Base-by-base conservation (phyloP, 1,140 invertebrate genomes). In the Zaprionus vittiger region DNA sequence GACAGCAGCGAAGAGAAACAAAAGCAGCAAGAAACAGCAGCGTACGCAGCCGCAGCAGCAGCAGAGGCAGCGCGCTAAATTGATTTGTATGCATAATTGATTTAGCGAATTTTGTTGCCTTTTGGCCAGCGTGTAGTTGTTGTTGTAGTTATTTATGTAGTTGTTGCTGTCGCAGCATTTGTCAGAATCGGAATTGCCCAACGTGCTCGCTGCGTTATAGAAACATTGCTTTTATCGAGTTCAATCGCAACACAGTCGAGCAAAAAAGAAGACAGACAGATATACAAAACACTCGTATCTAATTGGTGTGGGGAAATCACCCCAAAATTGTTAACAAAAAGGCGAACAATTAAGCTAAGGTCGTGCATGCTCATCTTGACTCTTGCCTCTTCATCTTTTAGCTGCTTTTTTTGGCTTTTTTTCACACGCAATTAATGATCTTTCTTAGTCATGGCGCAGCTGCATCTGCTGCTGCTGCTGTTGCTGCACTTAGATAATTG, bases 1-100 rank as follows among this genome's bases (percentile, higher is more conserved):
- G 57, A 37, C 34, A 17, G 34, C 38, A 28, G 38, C 38, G 20
- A 20, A 81, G 67, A 55, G 57, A 60, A 79, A 59, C 63, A 69
- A 52, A 63, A 61, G 64, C n/a, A 49, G 15, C 28, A 24, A 41
- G 59, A 73, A 68, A 56, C 20, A 77, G 73, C 65, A 73, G 68
- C 67, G 66, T 71, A 61, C 24, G 26, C 26, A 7, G 6, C 26
- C 5, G 26, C 26, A 28, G 31, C 31, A 34, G 9, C 31, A 34
- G 67, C 72, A 74, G 41, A 6, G 38, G 15, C 38, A 41, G 15
- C 38, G 38, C 57, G 41, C 71, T 52, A 71, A 86, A 83, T 73
- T 87, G 68, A 77, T 79, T 79, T 89, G 84, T 89, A 84, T 89
- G 84, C 84, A 89, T 90, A 89, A 89, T 84, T 89, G 85, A 89